Percentiles rank a stretch among this genome's conserved stretches.
These are phyloP conservation scores for Macrophya annulata DNA, from an alignment of 2,888 invertebrate species.

Conservation along the genomic window DNA sequence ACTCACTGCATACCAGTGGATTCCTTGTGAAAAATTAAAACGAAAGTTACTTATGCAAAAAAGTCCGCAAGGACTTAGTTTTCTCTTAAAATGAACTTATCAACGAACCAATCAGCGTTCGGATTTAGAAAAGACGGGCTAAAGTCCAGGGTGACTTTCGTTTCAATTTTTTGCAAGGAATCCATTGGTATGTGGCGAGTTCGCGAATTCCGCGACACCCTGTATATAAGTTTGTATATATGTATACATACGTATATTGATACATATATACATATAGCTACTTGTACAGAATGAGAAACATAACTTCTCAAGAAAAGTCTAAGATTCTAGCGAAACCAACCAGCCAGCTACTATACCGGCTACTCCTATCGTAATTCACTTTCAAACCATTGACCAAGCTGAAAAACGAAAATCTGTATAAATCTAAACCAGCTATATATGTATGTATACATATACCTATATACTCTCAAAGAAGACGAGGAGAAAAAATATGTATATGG, in stretches of 20 bases:
- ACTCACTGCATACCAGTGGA: no score
- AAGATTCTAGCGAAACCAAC: conserved; percentile 8
- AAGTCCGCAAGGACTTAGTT: no score
- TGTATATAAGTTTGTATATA: neutral
- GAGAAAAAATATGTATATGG: neutral
- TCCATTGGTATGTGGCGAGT: no score
- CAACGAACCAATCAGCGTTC: no score
- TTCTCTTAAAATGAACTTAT: no score
- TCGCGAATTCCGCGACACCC: no score
- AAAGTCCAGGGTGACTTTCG: no score
- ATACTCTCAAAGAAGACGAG: neutral
- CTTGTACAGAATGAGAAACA: conserved; percentile 30
- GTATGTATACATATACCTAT: neutral
- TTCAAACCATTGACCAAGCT: conserved; percentile 49
- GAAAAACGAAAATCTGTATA: conserved; percentile 38
- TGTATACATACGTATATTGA: no score
- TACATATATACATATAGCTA: neutral
- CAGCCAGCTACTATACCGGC: neutral
- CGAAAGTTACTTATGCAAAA: no score
- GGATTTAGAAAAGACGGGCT: no score
- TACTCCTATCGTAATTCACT: conserved; percentile 38
- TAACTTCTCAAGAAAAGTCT: conserved; percentile 41
- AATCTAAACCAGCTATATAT: neutral
- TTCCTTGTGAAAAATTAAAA: no score
- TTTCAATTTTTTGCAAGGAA: no score